Conservation (phyloP, 2,888 invertebrate species). For the Drosophila histrio region DNA sequence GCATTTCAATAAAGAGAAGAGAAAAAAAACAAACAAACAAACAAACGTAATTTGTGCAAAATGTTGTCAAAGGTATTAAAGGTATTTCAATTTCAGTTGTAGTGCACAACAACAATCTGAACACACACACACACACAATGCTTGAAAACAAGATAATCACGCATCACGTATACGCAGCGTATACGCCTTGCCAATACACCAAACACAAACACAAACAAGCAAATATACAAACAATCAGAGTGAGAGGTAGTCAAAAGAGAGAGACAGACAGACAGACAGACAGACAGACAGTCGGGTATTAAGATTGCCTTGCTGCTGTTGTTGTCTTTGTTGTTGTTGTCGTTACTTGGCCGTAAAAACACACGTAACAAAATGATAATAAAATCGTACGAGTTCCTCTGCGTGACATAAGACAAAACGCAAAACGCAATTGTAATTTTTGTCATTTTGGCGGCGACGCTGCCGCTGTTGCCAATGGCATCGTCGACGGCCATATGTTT, state of each 20-base stretch:
- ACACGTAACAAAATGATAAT: constrained; percentile 80
- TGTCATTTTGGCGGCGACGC: constrained; percentile 66
- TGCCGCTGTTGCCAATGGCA: constrained; percentile 20
- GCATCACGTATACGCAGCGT: constrained; percentile 68
- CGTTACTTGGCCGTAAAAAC: constrained; percentile 67
- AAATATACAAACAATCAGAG: constrained; percentile 13
- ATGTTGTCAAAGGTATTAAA: constrained; percentile 57
- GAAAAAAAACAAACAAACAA: too few relatives aligned
- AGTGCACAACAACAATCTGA: constrained; percentile 3
- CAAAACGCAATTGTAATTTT: constrained; percentile 71
- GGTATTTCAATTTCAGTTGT: constrained; percentile 57
- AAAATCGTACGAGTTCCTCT: constrained; percentile 68
- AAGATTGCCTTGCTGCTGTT: constrained; percentile 23
- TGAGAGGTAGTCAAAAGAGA: neutral
- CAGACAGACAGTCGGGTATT: constrained; percentile 3
- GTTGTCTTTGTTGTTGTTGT: constrained; percentile 24
- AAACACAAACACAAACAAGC: constrained; percentile 27
- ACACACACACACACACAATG: constrained; percentile 5
- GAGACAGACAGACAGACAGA: neutral
- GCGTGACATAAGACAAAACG: constrained; percentile 73
- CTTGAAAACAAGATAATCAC: constrained; percentile 67
- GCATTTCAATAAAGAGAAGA: constrained; percentile 35
- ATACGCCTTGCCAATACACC: constrained; percentile 18
- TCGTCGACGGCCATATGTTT: constrained; percentile 46
- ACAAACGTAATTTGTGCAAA: constrained; percentile 53